phyloP scores from a whole-genome alignment of 2,113 vertebrate genomes.

The Rhinogobius similis region DNA sequence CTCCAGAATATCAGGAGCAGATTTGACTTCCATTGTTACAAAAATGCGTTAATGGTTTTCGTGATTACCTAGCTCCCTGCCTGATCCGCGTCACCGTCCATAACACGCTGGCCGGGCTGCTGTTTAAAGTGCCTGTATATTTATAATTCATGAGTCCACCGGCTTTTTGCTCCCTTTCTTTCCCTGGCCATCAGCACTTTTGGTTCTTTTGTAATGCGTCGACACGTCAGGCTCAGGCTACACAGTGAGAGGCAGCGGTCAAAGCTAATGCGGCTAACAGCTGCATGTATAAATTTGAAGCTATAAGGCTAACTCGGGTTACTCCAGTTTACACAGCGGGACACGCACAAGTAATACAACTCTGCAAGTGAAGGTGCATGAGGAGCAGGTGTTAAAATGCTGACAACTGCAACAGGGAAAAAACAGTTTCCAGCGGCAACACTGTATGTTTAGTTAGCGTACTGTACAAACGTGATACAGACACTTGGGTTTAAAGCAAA shows the following conservation, averaged over 20 bases:
- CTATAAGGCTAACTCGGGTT: background rate
- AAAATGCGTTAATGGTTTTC: too few relatives aligned
- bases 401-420: background rate
- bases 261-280: constrained; percentile 21
- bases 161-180: constrained; percentile 62
- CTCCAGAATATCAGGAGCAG: too few relatives aligned
- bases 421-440: background rate
- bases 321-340: background rate
- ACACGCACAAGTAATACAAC: background rate
- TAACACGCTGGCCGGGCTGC: constrained; percentile 71
- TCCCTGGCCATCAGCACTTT: constrained; percentile 78
- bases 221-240: constrained; percentile 47
- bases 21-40: too few relatives aligned
- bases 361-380: background rate
- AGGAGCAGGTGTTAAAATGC: background rate
- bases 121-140: constrained; percentile 74
- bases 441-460: too few relatives aligned
- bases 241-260: constrained; percentile 31
- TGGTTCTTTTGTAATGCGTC: constrained; percentile 58
- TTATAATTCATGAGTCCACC: constrained; percentile 77
- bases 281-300: constrained; percentile 1
- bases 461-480: too few relatives aligned
- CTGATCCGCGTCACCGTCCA: constrained; percentile 54
- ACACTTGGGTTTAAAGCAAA: too few relatives aligned
- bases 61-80: constrained; percentile 33